Evolutionary conservation across 2,113 vertebrate genomes (phyloP).

Genomic region (Centropristis striata): DNA sequence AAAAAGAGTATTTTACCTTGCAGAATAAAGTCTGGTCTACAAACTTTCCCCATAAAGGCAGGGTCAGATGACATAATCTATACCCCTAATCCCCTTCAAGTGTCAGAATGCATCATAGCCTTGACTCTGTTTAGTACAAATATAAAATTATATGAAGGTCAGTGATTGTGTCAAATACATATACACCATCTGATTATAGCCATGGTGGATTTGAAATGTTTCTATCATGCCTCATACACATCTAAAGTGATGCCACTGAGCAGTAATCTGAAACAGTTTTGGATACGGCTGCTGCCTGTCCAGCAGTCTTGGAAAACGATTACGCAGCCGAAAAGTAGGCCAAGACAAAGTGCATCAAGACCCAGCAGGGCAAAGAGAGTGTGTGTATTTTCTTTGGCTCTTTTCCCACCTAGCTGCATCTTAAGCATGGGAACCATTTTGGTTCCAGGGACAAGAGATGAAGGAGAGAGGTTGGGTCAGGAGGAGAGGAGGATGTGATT

Average conservation of each 20-base stretch:
- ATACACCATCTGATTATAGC: neutral
- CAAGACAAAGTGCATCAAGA: slow-evolving; percentile 50
- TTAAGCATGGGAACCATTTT: slow-evolving; percentile 67
- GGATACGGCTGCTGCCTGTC: slow-evolving; percentile 23
- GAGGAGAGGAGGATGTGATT: slow-evolving; percentile 70
- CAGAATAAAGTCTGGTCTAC: too few species aligned
- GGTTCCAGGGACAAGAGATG: slow-evolving; percentile 40
- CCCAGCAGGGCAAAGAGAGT: slow-evolving; percentile 4
- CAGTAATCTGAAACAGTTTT: neutral
- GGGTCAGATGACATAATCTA: neutral
- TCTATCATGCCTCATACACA: slow-evolving; percentile 3
- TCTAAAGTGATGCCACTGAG: slow-evolving; percentile 23
- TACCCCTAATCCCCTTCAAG: neutral
- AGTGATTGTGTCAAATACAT: neutral
- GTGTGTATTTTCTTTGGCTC: slow-evolving; percentile 52
- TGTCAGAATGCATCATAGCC: neutral
- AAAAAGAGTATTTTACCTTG: too few species aligned
- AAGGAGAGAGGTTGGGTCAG: slow-evolving; percentile 47
- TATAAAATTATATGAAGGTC: neutral
- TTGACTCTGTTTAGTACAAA: neutral
- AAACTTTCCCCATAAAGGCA: neutral
- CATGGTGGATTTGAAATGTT: neutral
- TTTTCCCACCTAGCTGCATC: slow-evolving; percentile 37
- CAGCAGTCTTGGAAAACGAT: slow-evolving; percentile 51
- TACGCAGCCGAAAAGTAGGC: slow-evolving; percentile 50